Percentiles rank a stretch among this genome's conserved stretches.
Evolutionary conservation across 2,888 invertebrate genomes (phyloP).

Genomic region (Drosophila antonietae): DNA sequence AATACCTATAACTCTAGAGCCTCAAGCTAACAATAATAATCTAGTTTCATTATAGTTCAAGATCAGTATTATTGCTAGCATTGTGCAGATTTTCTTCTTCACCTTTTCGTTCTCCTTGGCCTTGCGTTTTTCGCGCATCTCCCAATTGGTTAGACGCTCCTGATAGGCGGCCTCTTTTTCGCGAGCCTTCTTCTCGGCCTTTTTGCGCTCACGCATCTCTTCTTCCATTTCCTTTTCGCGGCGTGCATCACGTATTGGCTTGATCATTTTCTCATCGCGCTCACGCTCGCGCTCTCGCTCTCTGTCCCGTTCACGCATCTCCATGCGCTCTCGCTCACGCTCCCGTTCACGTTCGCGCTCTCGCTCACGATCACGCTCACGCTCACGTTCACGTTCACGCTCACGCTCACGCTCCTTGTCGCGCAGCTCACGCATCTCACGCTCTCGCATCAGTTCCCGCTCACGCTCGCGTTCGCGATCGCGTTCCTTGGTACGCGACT

Average conservation of each 20-base stretch:
- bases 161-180: slow-evolving; percentile 99
- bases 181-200: slow-evolving; percentile 94
- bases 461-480: slow-evolving; percentile 86
- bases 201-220: slow-evolving; percentile 95
- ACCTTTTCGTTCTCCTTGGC: slow-evolving; percentile 94
- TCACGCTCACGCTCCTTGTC: slow-evolving; percentile 81
- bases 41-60: not conserved
- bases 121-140: slow-evolving; percentile 94
- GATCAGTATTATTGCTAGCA: not conserved
- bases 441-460: slow-evolving; percentile 84
- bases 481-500: slow-evolving; percentile 85
- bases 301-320: slow-evolving; percentile 46
- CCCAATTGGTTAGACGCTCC: slow-evolving; percentile 92
- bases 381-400: slow-evolving; percentile 86
- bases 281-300: slow-evolving; percentile 55
- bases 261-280: slow-evolving; percentile 85
- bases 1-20: not conserved
- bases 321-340: slow-evolving; percentile 32
- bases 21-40: not conserved
- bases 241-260: slow-evolving; percentile 87
- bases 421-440: slow-evolving; percentile 85
- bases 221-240: slow-evolving; percentile 95
- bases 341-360: slow-evolving; percentile 71
- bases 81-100: not conserved
- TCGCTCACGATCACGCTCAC: slow-evolving; percentile 87